Base-by-base conservation (phyloP, 2,888 invertebrate species). In the Drosophila nr. fundita region DNA sequence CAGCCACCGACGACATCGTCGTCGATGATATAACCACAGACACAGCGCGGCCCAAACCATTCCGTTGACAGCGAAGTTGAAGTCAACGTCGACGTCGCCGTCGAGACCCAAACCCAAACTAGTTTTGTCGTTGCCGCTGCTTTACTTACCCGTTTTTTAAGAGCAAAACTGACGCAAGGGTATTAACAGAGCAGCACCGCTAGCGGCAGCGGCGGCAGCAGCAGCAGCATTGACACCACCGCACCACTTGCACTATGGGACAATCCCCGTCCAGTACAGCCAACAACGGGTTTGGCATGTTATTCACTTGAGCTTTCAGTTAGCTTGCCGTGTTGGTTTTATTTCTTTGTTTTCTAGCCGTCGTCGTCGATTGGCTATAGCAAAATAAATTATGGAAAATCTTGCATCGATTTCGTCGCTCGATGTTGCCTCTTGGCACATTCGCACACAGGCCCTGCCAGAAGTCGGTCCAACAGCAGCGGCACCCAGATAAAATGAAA, bases 151-250 rank as follows among this genome's bases (percentile, higher is more conserved):
- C 73, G 88, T 75, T 87, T 89, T 87, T 87, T 84, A 77, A 89
- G 85, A 86, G 90, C 85, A 86, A 74, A 74, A 82, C 86, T 86
- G 85, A 86, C 90, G 85, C 90, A 86, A 87, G 88, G 90, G 90
- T 89, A 82, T 60, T 68, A 54, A 67, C 83, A 40, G 68, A 54
- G 45, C 54, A 53, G 45, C 71, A 80, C 63, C 57, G 15, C 34
- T 42, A 48, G 52, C 32, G 61, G 11, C 57, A 49, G 29, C n/a
- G n/a, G n/a, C n/a, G n/a, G n/a, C 29, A 2, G 27, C 27, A 27
- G 42, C 50, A 54, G 52, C 38, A 66, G 11, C 57, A 49, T 24
- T 27, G 18, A 54, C 58, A 55, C 61, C 64, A 45, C 52, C 69
- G 66, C 73, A 69, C 76, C 73, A 70, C 80, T 73, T 68, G 78